Evolutionary conservation across 2,113 vertebrate genomes (phyloP).

Genomic region (Pachyramphus minor): DNA sequence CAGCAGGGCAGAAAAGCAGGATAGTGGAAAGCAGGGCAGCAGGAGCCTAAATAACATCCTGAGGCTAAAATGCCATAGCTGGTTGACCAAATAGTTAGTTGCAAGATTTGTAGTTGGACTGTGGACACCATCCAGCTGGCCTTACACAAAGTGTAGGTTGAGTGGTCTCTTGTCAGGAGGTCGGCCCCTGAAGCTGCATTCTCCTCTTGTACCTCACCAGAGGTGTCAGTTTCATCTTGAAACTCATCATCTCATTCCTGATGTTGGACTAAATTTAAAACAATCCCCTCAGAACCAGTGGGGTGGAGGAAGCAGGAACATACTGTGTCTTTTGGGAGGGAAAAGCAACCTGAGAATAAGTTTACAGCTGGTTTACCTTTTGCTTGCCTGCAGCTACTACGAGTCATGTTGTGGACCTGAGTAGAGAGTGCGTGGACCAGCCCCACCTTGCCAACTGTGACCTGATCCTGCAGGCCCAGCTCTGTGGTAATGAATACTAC

Average conservation of each 20-base stretch:
- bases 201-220: neutral
- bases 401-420: neutral
- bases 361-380: neutral
- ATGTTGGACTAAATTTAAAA: neutral
- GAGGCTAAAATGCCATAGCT: neutral
- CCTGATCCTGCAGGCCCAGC: constrained; percentile 88
- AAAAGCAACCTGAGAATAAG: neutral
- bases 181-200: neutral
- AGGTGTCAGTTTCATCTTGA: neutral
- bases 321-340: neutral
- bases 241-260: neutral
- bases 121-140: neutral
- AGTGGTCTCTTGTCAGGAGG: neutral
- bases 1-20: neutral
- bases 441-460: constrained; percentile 91
- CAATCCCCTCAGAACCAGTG: neutral
- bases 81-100: neutral
- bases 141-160: neutral
- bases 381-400: neutral
- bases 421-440: constrained; percentile 84
- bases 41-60: neutral
- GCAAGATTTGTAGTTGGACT: neutral
- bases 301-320: neutral
- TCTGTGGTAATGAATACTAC: constrained; percentile 89
- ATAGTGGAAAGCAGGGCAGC: rapidly evolving